Evolutionary conservation across 2,888 invertebrate species (phyloP).

Genomic region (Busseola fusca): DNA sequence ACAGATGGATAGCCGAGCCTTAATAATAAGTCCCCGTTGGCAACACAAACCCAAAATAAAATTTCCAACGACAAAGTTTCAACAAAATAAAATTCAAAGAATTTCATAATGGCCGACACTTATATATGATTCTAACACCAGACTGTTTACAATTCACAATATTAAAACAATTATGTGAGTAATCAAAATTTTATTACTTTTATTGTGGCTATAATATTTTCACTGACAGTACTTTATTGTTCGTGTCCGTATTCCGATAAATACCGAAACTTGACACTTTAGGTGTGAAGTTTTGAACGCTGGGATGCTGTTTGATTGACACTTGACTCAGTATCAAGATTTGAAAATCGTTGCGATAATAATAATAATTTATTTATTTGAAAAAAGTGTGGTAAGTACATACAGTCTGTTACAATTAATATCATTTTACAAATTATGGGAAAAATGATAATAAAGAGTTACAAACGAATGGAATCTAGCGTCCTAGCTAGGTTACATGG

Average conservation of each 20-base stretch:
- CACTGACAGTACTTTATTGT: slow-evolving; percentile 54
- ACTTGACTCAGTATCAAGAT: too few species aligned
- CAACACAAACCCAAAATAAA: not conserved
- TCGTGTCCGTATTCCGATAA: slow-evolving; percentile 53
- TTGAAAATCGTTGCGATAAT: too few species aligned
- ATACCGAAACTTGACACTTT: slow-evolving; percentile 6
- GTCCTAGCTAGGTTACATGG: too few species aligned
- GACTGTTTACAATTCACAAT: slow-evolving; percentile 51
- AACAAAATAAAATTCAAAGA: slow-evolving; percentile 43
- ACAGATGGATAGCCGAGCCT: not conserved
- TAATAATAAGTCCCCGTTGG: not conserved
- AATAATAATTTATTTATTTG: too few species aligned
- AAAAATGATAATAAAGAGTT: too few species aligned
- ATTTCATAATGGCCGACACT: slow-evolving; percentile 36
- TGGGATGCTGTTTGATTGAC: too few species aligned
- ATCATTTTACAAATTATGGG: too few species aligned
- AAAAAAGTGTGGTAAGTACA: too few species aligned
- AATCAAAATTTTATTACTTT: slow-evolving; percentile 61
- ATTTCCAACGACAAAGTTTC: not conserved
- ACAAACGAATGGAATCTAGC: too few species aligned
- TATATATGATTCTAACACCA: slow-evolving; percentile 51
- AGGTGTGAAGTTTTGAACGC: slow-evolving; percentile 4
- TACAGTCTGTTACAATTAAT: too few species aligned
- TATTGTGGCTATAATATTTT: slow-evolving; percentile 54
- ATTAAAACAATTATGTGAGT: slow-evolving; percentile 61